Evolutionary conservation across 2,888 invertebrate species (phyloP), one percentile per base, ranked within the genome.

Genomic region (Tolmerus cingulatus): DNA sequence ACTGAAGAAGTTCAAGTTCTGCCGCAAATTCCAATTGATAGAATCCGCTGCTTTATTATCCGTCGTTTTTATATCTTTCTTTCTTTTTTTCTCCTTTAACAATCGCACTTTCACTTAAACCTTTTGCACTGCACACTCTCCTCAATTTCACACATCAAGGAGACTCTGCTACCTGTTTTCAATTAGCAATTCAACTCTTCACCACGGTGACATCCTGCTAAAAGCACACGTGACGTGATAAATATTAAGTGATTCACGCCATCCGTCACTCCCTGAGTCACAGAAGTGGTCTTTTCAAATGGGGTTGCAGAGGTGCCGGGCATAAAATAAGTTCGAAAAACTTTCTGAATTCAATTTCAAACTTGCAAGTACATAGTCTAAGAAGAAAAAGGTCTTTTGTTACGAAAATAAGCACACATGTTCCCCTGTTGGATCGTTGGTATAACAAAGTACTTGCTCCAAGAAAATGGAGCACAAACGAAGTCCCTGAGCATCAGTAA

Each of bases 221-320:
- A 3, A 79, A 79, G 30, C 23, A 79, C 30, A 79, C 8, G 79
- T 43, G 43, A 43, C 40, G 12, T 78, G 79, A 51, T 79, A 51
- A 79, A 78, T 51, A 79, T 79, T 46, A 30, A 51, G 43, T 12
- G 23, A 66, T 27, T 23, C 5, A 9, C 1, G 12, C 3, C 66
- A 46, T 30, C 51, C 12, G 51, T 51, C 30, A 51, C 40, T 51
- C 16, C 16, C 43, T 40, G 79, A 79, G 79, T 79, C 79, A 79
- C 79, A 79, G 79, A 79, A 51, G 79, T 51, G 79, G 46, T 79
- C 19, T 79, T 19, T 51, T 79, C 43, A 46, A 79, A 79, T 12
- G 51, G 27, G n/a, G 23, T 55, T 79, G 79, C 51, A 51, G 79
- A 23, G 66, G 51, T 51, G 51, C 16, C 51, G 51, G 1, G 51